These are phyloP conservation scores for Aurelia sp. DNA, from an alignment of 30 jellyfish, hydroid and myxozoan genomes.

Conservation along the genomic window DNA sequence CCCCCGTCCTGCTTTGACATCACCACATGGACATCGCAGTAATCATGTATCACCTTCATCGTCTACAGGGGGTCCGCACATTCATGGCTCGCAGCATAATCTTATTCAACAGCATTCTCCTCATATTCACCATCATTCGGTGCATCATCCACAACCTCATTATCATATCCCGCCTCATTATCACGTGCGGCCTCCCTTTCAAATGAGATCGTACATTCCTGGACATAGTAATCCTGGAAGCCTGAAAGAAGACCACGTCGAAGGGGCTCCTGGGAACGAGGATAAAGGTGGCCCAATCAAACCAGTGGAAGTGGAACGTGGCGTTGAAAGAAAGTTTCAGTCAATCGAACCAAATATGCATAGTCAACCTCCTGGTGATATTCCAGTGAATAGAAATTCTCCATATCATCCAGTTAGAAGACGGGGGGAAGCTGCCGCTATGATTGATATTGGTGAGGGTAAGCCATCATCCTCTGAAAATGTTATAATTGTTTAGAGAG, in stretches of 20 bases:
- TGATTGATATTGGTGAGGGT: conserved; percentile 99
- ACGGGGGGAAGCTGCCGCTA: conserved; percentile 99
- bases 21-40: conserved; percentile 65
- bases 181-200: conserved; percentile 67
- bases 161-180: conserved; percentile 67
- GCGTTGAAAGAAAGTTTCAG: conserved; percentile 53
- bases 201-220: conserved; percentile 51
- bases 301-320: conserved; percentile 30
- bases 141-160: conserved; percentile 84
- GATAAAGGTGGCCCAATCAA: conserved; percentile 8
- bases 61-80: conserved; percentile 35
- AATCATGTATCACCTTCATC: conserved; percentile 59
- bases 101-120: conserved; percentile 64
- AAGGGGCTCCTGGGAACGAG: conserved; percentile 44
- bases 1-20: conserved; percentile 50
- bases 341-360: conserved; percentile 42
- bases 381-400: conserved; percentile 40
- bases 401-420: conserved; percentile 96
- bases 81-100: conserved; percentile 47
- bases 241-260: conserved; percentile 46
- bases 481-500: too few relatives aligned
- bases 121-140: conserved; percentile 74
- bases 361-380: conserved; percentile 39
- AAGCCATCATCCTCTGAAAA: background rate
- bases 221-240: conserved; percentile 22